A percentile compares a stretch with the other conserved stretches of the same genome.
Conservation (phyloP, 1,140 invertebrate species). For the Neodiprion pinetum region DNA sequence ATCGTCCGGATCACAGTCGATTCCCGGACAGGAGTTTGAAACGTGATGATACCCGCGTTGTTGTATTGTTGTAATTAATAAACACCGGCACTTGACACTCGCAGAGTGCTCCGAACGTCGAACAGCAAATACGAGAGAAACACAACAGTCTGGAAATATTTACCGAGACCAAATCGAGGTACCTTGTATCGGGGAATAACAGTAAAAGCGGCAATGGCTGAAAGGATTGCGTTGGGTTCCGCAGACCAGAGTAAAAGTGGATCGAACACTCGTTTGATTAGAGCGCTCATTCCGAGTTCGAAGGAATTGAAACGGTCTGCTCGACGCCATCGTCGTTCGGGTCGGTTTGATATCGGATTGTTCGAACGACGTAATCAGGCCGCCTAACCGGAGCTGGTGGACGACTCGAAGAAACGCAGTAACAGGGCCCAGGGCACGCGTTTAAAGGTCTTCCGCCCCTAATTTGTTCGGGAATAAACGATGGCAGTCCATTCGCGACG, state of each 20-base stretch:
- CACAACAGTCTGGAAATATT: no score
- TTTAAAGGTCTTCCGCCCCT: constrained; percentile 7
- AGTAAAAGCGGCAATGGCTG: background rate
- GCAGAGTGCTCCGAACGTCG: background rate
- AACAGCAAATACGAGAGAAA: no score
- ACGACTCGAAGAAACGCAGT: background rate
- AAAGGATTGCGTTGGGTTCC: background rate
- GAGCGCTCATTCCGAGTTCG: background rate
- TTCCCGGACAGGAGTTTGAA: background rate
- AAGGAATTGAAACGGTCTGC: background rate
- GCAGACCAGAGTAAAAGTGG: background rate
- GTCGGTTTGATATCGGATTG: background rate
- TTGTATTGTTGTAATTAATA: background rate
- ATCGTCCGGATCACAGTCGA: no score
- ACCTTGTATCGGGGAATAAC: background rate
- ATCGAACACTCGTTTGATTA: background rate
- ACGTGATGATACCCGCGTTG: background rate
- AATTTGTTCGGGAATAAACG: constrained; percentile 1
- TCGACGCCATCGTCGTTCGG: background rate
- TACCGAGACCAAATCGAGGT: no score
- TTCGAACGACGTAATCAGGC: constrained; percentile 1
- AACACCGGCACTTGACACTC: background rate
- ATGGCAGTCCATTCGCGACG: background rate
- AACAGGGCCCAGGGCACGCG: background rate
- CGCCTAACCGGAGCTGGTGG: background rate